Evolutionary conservation across 2,797 vertebrate genomes (phyloP), one percentile per base, ranked within the genome.

Genomic region (Phoxinus dragarum): DNA sequence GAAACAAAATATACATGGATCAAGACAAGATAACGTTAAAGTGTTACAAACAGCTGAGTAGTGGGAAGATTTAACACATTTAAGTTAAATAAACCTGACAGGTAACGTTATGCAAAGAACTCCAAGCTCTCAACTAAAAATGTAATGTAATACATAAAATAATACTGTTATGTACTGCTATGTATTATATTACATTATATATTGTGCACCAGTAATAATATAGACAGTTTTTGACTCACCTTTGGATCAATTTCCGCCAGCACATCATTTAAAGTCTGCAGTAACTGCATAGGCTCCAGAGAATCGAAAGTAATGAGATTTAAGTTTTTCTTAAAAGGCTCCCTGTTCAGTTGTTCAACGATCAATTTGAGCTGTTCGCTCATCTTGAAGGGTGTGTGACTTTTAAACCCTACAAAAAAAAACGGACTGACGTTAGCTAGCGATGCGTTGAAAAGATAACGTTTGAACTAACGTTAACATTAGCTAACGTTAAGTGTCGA

Each of bases 301-400:
- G 97, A 99, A 93, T 99, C 98, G 91, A 99, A 99, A 0, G 97
- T 98, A 91, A 99, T 98, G 84, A 99, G 93, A 87, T 98, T 99
- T 78, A 98, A 97, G 92, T 91, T 99, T 92, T 97, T 99, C 94
- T 93, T 97, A 91, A 99, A 99, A 14, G 98, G 98, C 0, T 99
- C 98, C 88, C 94, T 96, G 93, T 97, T 98, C 52, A 99, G 96
- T 89, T 96, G 97, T 81, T 98, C 98, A 81, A 99, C 98, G 84
- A 99, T 97, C 71, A 96, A 97, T 92, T 97, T 98, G 1, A 99
- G 94, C 85, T 99, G 97, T 80, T 99, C 97, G 36, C 97, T 96
- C 98, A 99, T 99, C 3, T 89, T 95, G 72, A 56, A 44, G 1
- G 3, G 3, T 27, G 34, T 21, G 38, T 16, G 12, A n/a, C 1